phyloP scores from a whole-genome alignment of 2,888 invertebrate genomes.

The Margaritifera margaritifera region DNA sequence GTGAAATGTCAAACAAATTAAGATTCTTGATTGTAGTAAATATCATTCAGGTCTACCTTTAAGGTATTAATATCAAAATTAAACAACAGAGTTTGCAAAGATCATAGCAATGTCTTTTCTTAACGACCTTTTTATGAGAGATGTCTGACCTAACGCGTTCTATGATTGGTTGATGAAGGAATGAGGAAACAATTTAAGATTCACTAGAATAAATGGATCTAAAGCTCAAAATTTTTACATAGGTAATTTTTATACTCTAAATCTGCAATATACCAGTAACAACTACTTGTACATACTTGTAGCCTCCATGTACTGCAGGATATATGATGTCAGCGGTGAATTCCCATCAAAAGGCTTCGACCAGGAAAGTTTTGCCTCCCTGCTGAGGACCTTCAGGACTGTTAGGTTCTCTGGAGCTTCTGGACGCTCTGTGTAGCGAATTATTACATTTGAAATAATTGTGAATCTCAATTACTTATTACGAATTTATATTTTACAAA shows the following conservation, averaged over 20 bases:
- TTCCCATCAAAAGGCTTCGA: constrained; percentile 84
- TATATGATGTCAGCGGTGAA: constrained; percentile 88
- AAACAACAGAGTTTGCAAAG: no score
- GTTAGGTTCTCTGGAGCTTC: constrained; percentile 90
- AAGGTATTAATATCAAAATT: no score
- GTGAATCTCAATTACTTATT: no score
- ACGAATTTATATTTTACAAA: neutral
- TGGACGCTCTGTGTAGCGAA: constrained; percentile 81
- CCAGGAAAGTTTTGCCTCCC: constrained; percentile 90
- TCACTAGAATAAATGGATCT: neutral
- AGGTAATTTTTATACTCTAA: neutral
- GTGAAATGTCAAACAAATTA: no score
- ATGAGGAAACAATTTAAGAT: neutral
- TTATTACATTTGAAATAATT: no score
- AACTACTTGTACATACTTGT: constrained; percentile 67
- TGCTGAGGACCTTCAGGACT: constrained; percentile 87
- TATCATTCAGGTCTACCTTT: no score
- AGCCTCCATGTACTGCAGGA: constrained; percentile 90
- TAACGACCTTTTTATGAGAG: no score
- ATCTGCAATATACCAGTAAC: neutral
- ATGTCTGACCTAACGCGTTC: neutral
- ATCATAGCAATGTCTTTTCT: no score
- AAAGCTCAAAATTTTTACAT: neutral
- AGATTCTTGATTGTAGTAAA: no score
- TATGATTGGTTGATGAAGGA: neutral